Percentiles rank a stretch among this genome's conserved stretches.
Conservation (phyloP, 1,140 invertebrate genomes). For the Euura lappo region DNA sequence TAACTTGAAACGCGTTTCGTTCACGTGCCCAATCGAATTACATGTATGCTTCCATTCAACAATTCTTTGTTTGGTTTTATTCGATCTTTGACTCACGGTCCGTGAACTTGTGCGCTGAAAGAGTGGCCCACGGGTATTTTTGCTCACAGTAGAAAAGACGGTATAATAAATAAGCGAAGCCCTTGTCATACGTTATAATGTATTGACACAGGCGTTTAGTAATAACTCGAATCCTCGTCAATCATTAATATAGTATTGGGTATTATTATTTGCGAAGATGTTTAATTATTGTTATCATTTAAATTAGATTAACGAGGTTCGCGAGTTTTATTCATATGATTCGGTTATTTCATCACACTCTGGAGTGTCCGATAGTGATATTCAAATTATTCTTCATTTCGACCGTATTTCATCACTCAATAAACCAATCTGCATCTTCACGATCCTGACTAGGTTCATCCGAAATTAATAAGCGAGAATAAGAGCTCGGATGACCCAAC, state of each 20-base stretch:
- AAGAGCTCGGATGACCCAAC: too few species aligned
- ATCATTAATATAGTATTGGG: neutral
- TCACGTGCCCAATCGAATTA: too few species aligned
- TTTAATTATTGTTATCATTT: neutral
- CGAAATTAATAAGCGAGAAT: too few species aligned
- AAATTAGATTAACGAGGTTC: neutral
- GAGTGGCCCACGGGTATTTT: neutral
- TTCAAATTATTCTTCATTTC: neutral
- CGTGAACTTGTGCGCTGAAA: neutral
- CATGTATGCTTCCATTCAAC: neutral
- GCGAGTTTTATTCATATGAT: neutral
- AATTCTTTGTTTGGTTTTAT: neutral
- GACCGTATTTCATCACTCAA: neutral
- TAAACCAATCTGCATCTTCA: neutral
- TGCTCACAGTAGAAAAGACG: too few species aligned
- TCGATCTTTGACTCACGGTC: neutral
- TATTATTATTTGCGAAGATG: neutral
- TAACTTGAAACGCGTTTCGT: too few species aligned
- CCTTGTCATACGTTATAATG: too few species aligned
- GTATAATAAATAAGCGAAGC: too few species aligned
- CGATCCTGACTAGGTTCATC: too few species aligned
- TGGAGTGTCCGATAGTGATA: neutral
- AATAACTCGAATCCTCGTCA: too few species aligned
- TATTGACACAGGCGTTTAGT: too few species aligned
- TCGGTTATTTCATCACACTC: neutral